These are phyloP conservation scores for Euwallacea similis DNA, from an alignment of 1,140 invertebrate genomes.

Conservation along the genomic window DNA sequence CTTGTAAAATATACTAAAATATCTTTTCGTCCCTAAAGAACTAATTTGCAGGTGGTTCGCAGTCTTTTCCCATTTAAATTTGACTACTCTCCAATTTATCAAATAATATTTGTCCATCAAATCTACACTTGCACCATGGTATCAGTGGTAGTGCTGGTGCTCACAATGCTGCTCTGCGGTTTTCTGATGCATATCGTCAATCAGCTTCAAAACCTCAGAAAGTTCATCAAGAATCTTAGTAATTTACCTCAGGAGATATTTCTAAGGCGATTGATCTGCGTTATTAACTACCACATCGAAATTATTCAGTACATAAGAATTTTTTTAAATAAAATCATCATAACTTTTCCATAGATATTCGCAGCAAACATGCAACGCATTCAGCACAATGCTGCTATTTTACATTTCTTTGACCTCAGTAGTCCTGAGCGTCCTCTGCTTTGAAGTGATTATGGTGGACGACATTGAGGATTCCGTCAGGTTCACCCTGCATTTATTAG, in stretches of 20 bases:
- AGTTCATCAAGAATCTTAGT: constrained; percentile 22
- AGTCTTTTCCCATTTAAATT: constrained; percentile 43
- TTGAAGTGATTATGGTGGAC: constrained; percentile 46
- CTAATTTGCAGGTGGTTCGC: constrained; percentile 35
- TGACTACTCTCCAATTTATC: constrained; percentile 39
- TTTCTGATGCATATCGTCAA: constrained; percentile 43
- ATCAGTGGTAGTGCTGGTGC: constrained; percentile 40
- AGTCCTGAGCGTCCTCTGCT: constrained; percentile 46
- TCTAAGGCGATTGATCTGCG: constrained; percentile 21
- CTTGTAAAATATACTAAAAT: constrained; percentile 24
- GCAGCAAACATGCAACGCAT: constrained; percentile 40
- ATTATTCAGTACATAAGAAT: constrained; percentile 43
- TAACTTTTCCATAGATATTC: constrained; percentile 40
- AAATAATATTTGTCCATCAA: constrained; percentile 43
- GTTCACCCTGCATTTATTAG: constrained; percentile 44
- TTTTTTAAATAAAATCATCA: not conserved
- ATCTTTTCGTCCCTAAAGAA: not conserved
- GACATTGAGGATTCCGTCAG: constrained; percentile 44
- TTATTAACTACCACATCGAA: constrained; percentile 42
- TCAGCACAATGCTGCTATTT: constrained; percentile 45
- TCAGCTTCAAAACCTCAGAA: constrained; percentile 41
- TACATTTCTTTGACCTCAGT: constrained; percentile 47
- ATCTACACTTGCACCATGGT: constrained; percentile 43
- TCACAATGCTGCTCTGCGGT: constrained; percentile 45
- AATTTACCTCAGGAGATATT: constrained; percentile 17